These are phyloP conservation scores for Hafferia zeledoni DNA, from an alignment of 2,797 vertebrate genomes.

Conservation along the genomic window DNA sequence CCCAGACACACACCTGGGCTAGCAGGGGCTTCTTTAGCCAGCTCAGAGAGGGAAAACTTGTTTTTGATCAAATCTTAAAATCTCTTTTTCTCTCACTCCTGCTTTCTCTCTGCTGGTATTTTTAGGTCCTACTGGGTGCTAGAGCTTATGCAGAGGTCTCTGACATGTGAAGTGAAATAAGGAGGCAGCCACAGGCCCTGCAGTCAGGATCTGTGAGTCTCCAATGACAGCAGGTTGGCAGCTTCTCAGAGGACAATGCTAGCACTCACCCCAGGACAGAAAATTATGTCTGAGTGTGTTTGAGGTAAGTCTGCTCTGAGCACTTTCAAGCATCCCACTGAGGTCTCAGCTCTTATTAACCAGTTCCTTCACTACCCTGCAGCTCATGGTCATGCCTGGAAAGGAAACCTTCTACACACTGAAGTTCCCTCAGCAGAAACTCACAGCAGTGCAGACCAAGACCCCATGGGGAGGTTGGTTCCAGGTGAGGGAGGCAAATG, in stretches of 20 bases:
- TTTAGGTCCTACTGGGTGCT: not conserved
- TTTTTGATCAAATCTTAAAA: not conserved
- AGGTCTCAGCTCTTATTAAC: not conserved
- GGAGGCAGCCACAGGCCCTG: not conserved
- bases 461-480: not conserved
- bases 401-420: not conserved
- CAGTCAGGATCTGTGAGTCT: not conserved
- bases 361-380: not conserved
- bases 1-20: not conserved
- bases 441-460: not conserved
- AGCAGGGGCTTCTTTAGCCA: not conserved
- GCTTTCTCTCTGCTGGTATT: not conserved
- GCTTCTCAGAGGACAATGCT: not conserved
- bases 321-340: not conserved
- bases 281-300: not conserved
- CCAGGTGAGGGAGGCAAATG: not conserved
- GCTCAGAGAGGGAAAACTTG: rapidly evolving
- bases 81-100: not conserved
- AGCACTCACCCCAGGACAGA: not conserved
- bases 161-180: not conserved
- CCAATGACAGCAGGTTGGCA: not conserved
- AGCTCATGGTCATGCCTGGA: not conserved
- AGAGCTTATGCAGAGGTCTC: not conserved
- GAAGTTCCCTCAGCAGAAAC: not conserved
- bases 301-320: slow-evolving; percentile 19